Percentiles rank a stretch among this genome's conserved stretches.
These are phyloP conservation scores for Paraplagusia blochii DNA, from an alignment of 2,113 vertebrate genomes.

Conservation along the genomic window DNA sequence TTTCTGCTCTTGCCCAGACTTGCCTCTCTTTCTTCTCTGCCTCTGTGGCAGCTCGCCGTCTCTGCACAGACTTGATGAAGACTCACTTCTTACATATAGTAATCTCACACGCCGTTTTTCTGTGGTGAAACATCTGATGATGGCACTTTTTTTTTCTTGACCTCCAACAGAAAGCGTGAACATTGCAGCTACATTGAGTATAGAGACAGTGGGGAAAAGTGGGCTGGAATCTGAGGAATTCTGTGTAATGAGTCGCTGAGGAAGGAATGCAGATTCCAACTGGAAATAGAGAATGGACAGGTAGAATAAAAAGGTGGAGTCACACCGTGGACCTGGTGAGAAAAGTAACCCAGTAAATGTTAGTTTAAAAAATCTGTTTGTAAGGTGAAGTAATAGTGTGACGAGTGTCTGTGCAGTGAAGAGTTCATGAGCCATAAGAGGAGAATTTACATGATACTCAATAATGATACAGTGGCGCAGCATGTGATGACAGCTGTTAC, in stretches of 20 bases:
- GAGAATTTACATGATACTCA: background rate
- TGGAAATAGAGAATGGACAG: conserved; percentile 12
- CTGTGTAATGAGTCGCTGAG: conserved; percentile 42
- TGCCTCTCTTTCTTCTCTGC: conserved; percentile 66
- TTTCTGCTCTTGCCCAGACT: conserved; percentile 60
- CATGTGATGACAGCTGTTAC: conserved; percentile 11
- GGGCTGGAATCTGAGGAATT: conserved; percentile 56
- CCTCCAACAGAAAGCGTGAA: background rate
- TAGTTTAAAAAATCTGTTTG: background rate
- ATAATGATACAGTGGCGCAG: background rate
- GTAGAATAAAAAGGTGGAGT: conserved; percentile 1
- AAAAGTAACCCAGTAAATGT: background rate
- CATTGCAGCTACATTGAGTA: background rate
- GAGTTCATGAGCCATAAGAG: background rate
- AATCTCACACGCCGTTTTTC: no score
- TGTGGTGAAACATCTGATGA: background rate
- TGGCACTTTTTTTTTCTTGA: conserved; percentile 9
- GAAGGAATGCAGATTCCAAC: conserved; percentile 46
- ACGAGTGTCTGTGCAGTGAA: background rate
- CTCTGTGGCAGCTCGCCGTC: conserved; percentile 25
- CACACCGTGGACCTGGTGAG: background rate
- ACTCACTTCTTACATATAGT: background rate
- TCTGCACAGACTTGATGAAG: background rate
- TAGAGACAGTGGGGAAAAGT: conserved; percentile 7
- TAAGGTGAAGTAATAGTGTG: background rate